Evolutionary conservation across 2,888 invertebrate genomes (phyloP), one percentile per base, ranked within the genome.

Genomic region (Volucella inanis): DNA sequence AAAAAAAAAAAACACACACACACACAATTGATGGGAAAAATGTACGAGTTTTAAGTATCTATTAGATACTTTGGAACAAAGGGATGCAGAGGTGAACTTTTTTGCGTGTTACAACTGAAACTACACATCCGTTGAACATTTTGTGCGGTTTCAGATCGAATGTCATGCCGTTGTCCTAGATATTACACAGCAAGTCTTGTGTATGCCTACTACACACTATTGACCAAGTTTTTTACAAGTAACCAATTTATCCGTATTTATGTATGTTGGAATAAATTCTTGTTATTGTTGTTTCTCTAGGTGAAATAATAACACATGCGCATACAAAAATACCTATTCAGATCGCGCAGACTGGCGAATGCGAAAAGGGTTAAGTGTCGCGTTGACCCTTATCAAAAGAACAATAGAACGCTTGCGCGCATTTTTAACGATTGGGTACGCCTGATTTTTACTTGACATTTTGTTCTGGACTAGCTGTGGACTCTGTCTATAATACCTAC

Each of bases 51-150:
- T 43, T 22, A 67, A 71, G 45, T 74, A 61, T 74, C 59, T 55
- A 52, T 67, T 67, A 62, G 47, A 62, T 67, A 61, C 67, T 65
- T 62, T 22, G 10, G 64, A 57, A 78, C 62, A 72, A 72, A 72
- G 72, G 78, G 71, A 71, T 18, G 49, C 57, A 65, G 65, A 57
- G 45, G 78, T 57, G 15, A 72, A 72, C 12, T 49, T 57, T 49
- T 14, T 11, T 39, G 39, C 45, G 52, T 47, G 49, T 47, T 22
- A 15, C 68, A 50, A 50, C 59, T 54, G 47, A 38, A 72, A 72
- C 18, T 22, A 22, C 18, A 22, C 78, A 78, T 72, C 78, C 78
- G 71, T 55, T 78, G 70, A 62, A 41, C 70, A 47, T 47, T 57
- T 59, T 41, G 22, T 77, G 77, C 54, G 70, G 62, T 77, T 70